Conservation (phyloP, 2,797 vertebrate species). For the Syngnathus rostellatus region DNA sequence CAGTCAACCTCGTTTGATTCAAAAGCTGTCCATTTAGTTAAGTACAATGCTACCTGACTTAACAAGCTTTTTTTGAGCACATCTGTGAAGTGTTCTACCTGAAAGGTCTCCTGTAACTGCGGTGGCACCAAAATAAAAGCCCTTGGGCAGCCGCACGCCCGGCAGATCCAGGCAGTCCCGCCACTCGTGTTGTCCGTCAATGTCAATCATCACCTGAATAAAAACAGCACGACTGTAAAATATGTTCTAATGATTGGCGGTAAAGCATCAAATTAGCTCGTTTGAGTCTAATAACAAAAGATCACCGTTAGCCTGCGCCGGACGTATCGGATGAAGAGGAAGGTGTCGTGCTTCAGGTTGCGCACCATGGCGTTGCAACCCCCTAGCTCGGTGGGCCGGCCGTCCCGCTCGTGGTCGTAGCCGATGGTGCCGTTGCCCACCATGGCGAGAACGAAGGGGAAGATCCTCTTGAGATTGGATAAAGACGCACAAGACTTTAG, state of each 20-base stretch:
- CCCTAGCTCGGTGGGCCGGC: slow-evolving; percentile 83
- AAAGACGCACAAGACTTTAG: not conserved
- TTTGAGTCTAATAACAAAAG: not conserved
- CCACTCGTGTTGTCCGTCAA: slow-evolving; percentile 93
- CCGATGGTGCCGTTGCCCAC: slow-evolving; percentile 85
- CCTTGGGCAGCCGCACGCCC: slow-evolving; percentile 78
- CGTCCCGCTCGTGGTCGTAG: slow-evolving; percentile 89
- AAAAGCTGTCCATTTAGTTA: too few species aligned
- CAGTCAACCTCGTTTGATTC: too few species aligned
- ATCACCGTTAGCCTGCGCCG: slow-evolving; percentile 86
- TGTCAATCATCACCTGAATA: slow-evolving; percentile 85
- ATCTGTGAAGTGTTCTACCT: slow-evolving; percentile 54
- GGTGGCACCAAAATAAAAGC: slow-evolving; percentile 87
- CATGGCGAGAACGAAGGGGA: slow-evolving; percentile 90
- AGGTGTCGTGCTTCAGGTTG: slow-evolving; percentile 90
- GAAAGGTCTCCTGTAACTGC: slow-evolving; percentile 91
- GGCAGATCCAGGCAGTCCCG: slow-evolving; percentile 90
- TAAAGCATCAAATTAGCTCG: not conserved
- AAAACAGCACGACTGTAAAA: too few species aligned
- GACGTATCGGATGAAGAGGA: slow-evolving; percentile 90
- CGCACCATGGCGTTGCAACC: slow-evolving; percentile 90
- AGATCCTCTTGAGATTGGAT: slow-evolving; percentile 72
- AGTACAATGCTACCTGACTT: too few species aligned
- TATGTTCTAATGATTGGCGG: not conserved
- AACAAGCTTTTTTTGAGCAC: too few species aligned